Percentiles rank a stretch among this genome's conserved stretches.
Conservation (phyloP, 2,113 vertebrate genomes). For the Platanista minor region DNA sequence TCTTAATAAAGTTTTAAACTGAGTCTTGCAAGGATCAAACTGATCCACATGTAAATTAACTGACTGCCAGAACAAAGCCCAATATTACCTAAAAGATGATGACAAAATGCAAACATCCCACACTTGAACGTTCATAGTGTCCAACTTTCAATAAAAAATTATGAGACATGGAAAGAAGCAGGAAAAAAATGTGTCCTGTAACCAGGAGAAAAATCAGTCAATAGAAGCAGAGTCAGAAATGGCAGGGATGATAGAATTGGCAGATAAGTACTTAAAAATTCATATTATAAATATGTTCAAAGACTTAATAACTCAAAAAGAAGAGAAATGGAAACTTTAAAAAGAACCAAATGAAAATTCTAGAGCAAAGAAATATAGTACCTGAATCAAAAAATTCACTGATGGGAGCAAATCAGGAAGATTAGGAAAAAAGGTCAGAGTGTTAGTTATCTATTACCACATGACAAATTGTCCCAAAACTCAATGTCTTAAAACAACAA, state of each 20-base stretch:
- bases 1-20: neutral
- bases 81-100: neutral
- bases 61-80: neutral
- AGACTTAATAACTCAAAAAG: neutral
- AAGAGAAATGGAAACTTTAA: slow-evolving; percentile 16
- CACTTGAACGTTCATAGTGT: neutral
- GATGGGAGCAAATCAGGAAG: neutral
- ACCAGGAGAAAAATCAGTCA: neutral
- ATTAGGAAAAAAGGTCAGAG: neutral
- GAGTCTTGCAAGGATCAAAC: neutral
- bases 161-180: neutral
- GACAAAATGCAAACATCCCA: neutral
- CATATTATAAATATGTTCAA: neutral
- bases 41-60: neutral
- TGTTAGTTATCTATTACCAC: neutral
- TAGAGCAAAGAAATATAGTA: neutral
- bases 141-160: neutral
- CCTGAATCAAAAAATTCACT: neutral
- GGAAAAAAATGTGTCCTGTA: neutral
- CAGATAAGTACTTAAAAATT: neutral
- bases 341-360: slow-evolving; percentile 42
- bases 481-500: neutral
- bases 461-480: neutral
- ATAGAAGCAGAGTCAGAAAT: neutral
- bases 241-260: neutral